These are phyloP conservation scores for Tragelaphus strepsiceros DNA, from an alignment of 2,113 vertebrate genomes.

Conservation along the genomic window DNA sequence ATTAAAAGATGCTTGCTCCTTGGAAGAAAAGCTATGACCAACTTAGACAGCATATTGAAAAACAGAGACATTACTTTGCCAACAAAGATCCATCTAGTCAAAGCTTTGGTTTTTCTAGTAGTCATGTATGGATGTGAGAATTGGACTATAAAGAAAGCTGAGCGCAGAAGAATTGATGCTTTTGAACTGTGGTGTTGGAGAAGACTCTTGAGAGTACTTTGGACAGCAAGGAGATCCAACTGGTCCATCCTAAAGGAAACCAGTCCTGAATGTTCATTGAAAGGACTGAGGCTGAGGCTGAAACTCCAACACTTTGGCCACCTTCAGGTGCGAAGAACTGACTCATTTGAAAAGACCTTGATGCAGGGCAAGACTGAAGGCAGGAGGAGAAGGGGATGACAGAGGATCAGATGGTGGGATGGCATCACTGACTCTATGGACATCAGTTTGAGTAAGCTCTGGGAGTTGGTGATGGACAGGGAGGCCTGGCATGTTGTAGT, in stretches of 20 bases:
- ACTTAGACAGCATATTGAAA: neutral
- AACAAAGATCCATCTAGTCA: neutral
- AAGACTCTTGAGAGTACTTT: neutral
- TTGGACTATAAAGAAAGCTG: neutral
- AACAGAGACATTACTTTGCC: neutral
- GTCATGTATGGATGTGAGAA: neutral
- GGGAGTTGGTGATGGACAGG: neutral
- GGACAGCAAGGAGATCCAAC: neutral
- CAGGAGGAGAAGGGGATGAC: neutral
- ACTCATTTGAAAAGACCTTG: neutral
- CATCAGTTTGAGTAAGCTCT: neutral
- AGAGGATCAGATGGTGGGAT: neutral
- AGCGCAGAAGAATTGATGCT: neutral
- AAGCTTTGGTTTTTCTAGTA: neutral
- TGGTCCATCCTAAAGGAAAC: neutral
- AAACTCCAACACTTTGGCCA: neutral
- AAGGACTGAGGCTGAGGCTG: neutral
- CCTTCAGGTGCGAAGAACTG: neutral
- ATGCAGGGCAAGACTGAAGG: neutral
- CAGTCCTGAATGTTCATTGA: neutral
- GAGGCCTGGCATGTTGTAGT: neutral
- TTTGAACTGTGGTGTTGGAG: neutral
- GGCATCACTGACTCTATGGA: neutral
- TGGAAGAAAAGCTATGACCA: neutral
- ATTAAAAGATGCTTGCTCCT: neutral